A percentile compares a stretch with the other conserved stretches of the same genome.
phyloP scores from a whole-genome alignment of 2,113 vertebrate genomes.

The Lanius ludovicianus region DNA sequence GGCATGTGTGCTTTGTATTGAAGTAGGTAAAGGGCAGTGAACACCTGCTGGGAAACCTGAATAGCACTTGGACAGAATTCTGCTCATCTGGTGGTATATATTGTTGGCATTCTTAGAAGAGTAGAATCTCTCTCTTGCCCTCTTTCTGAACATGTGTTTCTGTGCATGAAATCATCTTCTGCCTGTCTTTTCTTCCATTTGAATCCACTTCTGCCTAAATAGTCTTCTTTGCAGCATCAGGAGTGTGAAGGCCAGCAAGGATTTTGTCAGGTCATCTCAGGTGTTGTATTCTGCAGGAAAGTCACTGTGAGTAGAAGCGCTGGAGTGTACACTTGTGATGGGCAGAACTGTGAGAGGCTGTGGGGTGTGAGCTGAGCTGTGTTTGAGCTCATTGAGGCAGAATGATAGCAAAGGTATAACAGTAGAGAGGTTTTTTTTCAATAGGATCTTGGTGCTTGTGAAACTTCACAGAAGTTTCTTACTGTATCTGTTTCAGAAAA shows the following conservation, averaged over 20 bases:
- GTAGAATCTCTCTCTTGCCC: not conserved
- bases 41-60: not conserved
- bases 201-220: not conserved
- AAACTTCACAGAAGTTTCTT: not conserved
- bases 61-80: not conserved
- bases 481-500: not conserved
- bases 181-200: not conserved
- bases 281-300: not conserved
- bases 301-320: not conserved
- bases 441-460: not conserved
- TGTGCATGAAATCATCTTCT: not conserved
- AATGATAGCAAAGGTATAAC: not conserved
- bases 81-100: not conserved
- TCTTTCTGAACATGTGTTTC: not conserved
- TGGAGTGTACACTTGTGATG: not conserved
- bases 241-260: not conserved
- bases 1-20: not conserved
- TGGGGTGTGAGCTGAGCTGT: not conserved
- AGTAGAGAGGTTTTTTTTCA: not conserved
- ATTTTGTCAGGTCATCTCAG: not conserved
- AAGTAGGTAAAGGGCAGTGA: not conserved
- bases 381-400: not conserved
- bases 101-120: not conserved
- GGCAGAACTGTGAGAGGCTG: not conserved
- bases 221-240: not conserved